A percentile compares a stretch with the other conserved stretches of the same genome.
These are phyloP conservation scores for Trichacis sp. DNA, from an alignment of 2,888 invertebrate species.

Conservation along the genomic window DNA sequence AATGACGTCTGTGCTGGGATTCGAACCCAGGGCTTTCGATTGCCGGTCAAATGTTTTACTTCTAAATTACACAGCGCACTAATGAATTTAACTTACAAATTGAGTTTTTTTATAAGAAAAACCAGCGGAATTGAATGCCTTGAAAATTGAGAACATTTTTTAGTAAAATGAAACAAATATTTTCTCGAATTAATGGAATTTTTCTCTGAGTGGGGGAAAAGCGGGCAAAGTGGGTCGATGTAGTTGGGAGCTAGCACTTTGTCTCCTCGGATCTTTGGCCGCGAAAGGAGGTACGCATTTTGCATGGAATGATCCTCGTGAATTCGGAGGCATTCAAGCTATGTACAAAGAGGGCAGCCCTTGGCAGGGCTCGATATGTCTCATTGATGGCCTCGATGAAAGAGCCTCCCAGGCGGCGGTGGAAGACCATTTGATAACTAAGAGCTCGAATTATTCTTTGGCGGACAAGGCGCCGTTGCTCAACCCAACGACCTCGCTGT, in stretches of 20 bases:
- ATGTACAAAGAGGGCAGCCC: conserved; percentile 61
- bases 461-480: conserved; percentile 64
- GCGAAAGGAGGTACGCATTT: conserved; percentile 38
- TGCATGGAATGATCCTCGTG: conserved; percentile 40
- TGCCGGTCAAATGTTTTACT: no score
- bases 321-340: conserved; percentile 53
- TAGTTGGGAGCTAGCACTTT: conserved; percentile 35
- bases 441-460: conserved; percentile 58
- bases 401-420: conserved; percentile 48
- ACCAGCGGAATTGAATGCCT: no score
- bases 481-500: conserved; percentile 55
- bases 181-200: no score
- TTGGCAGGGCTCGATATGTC: conserved; percentile 62
- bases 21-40: no score
- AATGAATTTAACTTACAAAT: no score
- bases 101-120: no score
- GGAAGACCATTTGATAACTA: conserved; percentile 41
- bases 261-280: conserved; percentile 38
- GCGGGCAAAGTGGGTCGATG: no score
- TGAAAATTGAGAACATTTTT: no score
- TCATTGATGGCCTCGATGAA: conserved; percentile 58
- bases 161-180: no score
- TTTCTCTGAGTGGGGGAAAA: no score
- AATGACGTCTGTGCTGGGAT: no score
- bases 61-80: no score